A percentile compares a stretch with the other conserved stretches of the same genome.
Evolutionary conservation across 2,113 vertebrate genomes (phyloP).

Genomic region (Hydrolagus affinis): DNA sequence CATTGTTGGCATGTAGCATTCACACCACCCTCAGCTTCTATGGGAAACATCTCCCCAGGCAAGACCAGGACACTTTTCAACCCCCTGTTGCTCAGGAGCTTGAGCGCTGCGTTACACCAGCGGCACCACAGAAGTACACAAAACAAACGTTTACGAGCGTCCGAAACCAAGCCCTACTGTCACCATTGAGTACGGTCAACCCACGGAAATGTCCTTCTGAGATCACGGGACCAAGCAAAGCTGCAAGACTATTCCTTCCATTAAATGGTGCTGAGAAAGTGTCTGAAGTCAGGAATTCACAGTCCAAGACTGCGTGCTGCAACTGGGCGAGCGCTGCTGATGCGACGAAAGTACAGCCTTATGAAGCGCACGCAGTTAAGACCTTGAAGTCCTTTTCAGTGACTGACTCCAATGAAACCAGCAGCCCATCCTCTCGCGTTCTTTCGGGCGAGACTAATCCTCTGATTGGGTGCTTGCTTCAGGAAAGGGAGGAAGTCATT

Average conservation of each 20-base stretch:
- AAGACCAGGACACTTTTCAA: conserved; percentile 45
- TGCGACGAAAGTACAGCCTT: conserved; percentile 51
- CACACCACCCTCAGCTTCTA: conserved; percentile 74
- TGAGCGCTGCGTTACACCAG: conserved; percentile 50
- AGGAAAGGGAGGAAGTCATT: conserved; percentile 91
- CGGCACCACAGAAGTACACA: conserved; percentile 59
- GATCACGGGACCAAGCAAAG: conserved; percentile 59
- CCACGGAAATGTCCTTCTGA: conserved; percentile 52
- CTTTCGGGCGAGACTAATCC: conserved; percentile 70
- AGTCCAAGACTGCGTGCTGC: conserved; percentile 56
- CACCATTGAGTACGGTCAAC: conserved; percentile 49
- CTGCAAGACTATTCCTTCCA: conserved; percentile 64
- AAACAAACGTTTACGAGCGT: conserved; percentile 53
- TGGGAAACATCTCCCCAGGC: conserved; percentile 58
- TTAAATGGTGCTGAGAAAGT: conserved; percentile 47
- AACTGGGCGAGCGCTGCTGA: conserved; percentile 48
- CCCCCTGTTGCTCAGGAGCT: conserved; percentile 39
- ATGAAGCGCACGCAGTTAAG: conserved; percentile 56
- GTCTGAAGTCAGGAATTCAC: conserved; percentile 52
- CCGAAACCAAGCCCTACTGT: conserved; percentile 34
- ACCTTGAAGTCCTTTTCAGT: conserved; percentile 76
- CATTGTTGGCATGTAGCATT: conserved; percentile 85
- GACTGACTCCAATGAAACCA: conserved; percentile 53
- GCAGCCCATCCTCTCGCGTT: conserved; percentile 57
- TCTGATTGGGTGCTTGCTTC: conserved; percentile 86